These are phyloP conservation scores for Drosophila murphyi DNA, from an alignment of 1,140 invertebrate genomes.

Conservation along the genomic window DNA sequence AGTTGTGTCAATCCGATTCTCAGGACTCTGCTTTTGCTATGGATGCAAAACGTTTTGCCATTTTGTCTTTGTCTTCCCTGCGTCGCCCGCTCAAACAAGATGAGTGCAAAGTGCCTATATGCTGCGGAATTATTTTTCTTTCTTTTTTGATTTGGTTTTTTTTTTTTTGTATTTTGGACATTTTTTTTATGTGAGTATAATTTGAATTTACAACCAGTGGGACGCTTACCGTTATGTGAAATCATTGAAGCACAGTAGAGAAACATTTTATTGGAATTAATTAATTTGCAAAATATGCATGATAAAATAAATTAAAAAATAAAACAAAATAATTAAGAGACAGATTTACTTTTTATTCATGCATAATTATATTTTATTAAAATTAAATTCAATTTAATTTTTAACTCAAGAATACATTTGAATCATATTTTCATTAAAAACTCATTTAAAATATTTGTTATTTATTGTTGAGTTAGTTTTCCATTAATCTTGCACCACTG, in stretches of 20 bases:
- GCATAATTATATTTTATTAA: no score
- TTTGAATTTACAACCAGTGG: constrained; percentile 76
- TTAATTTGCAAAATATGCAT: no score
- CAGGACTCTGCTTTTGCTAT: constrained; percentile 32
- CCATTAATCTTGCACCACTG: constrained; percentile 32
- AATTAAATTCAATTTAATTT: no score
- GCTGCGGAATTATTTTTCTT: constrained; percentile 41
- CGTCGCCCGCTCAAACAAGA: not conserved
- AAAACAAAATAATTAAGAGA: no score
- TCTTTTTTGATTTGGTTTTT: constrained; percentile 37
- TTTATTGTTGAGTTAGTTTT: not conserved
- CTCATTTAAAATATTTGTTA: no score
- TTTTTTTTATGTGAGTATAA: constrained; percentile 57
- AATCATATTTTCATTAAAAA: no score
- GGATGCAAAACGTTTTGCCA: constrained; percentile 76
- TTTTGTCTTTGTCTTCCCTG: constrained; percentile 54
- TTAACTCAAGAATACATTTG: no score
- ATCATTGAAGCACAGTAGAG: constrained; percentile 55
- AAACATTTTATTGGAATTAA: not conserved
- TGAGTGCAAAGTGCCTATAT: constrained; percentile 73
- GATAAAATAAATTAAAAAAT: not conserved
- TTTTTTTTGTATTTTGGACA: constrained; percentile 9
- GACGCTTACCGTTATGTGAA: constrained; percentile 69
- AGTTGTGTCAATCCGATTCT: constrained; percentile 1
- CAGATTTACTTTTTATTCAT: no score